Conservation (phyloP, 2,113 vertebrate genomes). For the Zosterops pallidus region DNA sequence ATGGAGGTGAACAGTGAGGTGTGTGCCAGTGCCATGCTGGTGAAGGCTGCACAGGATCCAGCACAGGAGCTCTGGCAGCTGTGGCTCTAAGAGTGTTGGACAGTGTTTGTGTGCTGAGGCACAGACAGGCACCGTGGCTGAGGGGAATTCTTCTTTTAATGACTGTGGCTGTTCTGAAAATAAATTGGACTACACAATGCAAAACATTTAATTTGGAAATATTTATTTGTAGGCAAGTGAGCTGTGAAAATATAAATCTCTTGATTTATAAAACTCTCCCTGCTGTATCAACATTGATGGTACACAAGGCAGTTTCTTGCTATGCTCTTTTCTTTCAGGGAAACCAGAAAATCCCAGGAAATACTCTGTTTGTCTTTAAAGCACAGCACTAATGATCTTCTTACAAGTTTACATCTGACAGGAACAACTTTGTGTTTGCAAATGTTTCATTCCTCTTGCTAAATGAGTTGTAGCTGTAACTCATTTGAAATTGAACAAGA, state of each 20-base stretch:
- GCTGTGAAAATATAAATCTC: constrained; percentile 7
- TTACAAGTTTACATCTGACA: not conserved
- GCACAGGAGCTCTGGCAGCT: not conserved
- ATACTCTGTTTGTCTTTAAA: not conserved
- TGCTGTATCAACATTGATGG: not conserved
- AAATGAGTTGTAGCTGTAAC: not conserved
- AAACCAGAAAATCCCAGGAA: not conserved
- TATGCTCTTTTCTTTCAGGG: not conserved
- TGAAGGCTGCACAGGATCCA: not conserved
- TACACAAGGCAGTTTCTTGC: not conserved
- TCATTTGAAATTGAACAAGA: not conserved
- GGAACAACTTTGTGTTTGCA: not conserved
- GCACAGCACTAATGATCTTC: not conserved
- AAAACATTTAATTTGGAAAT: not conserved
- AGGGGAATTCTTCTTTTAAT: not conserved
- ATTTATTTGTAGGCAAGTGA: constrained; percentile 23
- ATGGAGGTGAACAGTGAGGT: not conserved
- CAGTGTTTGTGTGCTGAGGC: not conserved
- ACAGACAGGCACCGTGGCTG: not conserved
- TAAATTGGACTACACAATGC: not conserved
- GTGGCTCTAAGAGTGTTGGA: not conserved
- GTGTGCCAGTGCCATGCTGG: not conserved
- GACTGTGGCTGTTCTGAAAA: not conserved
- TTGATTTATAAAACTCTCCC: not conserved
- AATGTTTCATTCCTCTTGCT: not conserved